These are phyloP conservation scores for Heliconius hortense DNA, from an alignment of 2,888 invertebrate species.

Conservation along the genomic window DNA sequence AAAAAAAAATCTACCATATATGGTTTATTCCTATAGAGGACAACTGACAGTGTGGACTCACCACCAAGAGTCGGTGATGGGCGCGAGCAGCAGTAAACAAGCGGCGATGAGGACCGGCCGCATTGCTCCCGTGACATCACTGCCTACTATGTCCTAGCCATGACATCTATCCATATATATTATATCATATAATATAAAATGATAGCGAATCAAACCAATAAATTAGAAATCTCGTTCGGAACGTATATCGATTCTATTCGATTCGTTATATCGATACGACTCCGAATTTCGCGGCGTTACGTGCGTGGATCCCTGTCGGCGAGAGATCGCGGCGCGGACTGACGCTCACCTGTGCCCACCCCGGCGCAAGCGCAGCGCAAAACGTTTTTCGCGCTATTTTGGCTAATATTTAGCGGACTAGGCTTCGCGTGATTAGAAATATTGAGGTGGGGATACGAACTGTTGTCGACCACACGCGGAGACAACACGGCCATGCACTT, in stretches of 20 bases:
- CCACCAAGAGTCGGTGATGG: conserved; percentile 94
- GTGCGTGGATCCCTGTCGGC: conserved; percentile 75
- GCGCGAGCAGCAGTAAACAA: conserved; percentile 92
- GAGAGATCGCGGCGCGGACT: conserved; percentile 77
- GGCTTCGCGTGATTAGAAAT: conserved; percentile 74
- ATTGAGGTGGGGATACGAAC: conserved; percentile 52
- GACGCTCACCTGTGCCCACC: conserved; percentile 72
- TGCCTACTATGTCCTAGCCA: conserved; percentile 62
- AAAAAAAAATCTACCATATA: conserved; percentile 18
- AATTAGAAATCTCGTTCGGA: conserved; percentile 33
- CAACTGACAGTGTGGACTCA: conserved; percentile 78
- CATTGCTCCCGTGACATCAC: conserved; percentile 81
- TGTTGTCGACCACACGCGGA: conserved; percentile 54
- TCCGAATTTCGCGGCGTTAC: conserved; percentile 72
- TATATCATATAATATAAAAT: conserved; percentile 32
- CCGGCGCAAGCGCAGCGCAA: conserved; percentile 73
- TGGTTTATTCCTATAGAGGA: conserved; percentile 7
- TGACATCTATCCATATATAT: conserved; percentile 43
- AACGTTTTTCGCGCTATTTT: conserved; percentile 82
- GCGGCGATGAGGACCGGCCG: conserved; percentile 91
- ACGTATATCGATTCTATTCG: conserved; percentile 44
- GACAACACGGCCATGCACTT: conserved; percentile 61
- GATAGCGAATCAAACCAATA: conserved; percentile 17
- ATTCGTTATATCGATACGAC: conserved; percentile 63
- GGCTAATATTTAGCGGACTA: conserved; percentile 80